A percentile compares a stretch with the other conserved stretches of the same genome.
These are phyloP conservation scores for Megaleporinus macrocephalus DNA, from an alignment of 2,113 vertebrate species.

Conservation along the genomic window DNA sequence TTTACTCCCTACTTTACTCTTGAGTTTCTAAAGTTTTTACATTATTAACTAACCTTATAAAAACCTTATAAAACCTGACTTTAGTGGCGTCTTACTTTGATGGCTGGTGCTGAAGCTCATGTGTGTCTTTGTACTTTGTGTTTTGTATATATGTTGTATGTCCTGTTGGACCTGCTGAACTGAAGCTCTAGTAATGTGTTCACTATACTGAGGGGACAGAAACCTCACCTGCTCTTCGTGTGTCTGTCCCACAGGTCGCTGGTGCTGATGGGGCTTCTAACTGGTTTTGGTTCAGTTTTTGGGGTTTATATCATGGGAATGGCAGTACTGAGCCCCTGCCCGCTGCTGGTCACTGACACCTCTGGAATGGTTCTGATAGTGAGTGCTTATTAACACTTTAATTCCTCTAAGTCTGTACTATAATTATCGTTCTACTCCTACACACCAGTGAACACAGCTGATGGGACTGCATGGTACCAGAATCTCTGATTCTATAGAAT, in stretches of 20 bases:
- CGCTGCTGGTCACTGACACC: slow-evolving; percentile 63
- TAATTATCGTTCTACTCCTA: background rate
- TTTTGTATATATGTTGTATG: no score
- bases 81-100: no score
- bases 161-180: no score
- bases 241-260: slow-evolving; percentile 69
- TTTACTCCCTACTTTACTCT: no score
- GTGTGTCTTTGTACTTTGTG: no score
- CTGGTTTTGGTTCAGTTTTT: slow-evolving; percentile 62
- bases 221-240: background rate
- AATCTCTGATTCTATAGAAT: no score
- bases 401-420: background rate
- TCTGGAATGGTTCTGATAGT: slow-evolving; percentile 75
- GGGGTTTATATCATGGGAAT: slow-evolving; percentile 75
- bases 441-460: no score
- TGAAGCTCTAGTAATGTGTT: background rate
- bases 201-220: background rate
- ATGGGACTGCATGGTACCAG: no score
- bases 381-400: slow-evolving; percentile 52
- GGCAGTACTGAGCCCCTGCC: slow-evolving; percentile 80
- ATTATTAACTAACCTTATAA: no score
- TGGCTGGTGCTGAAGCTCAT: no score
- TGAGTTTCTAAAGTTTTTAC: no score
- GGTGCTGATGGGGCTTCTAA: slow-evolving; percentile 70
- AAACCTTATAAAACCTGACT: no score